Percentiles rank a stretch among this genome's conserved stretches.
These are phyloP conservation scores for Decapterus maruadsi DNA, from an alignment of 2,797 vertebrate genomes.

Conservation along the genomic window DNA sequence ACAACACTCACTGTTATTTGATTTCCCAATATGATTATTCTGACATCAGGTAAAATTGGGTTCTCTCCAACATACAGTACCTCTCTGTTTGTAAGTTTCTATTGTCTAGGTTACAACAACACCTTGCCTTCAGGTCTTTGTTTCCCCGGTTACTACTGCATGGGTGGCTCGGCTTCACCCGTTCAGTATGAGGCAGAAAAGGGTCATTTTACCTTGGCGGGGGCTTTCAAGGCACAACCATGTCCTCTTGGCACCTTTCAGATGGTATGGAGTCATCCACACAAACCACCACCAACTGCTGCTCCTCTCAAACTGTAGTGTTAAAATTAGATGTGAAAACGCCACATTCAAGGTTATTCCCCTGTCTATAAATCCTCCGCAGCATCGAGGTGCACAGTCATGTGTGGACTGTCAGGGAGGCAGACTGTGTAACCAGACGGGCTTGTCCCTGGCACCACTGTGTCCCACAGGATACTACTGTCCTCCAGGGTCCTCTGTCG, in stretches of 20 bases:
- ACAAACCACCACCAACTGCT: background rate
- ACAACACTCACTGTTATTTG: background rate
- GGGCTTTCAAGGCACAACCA: conserved; percentile 83
- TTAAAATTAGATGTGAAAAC: conserved; percentile 24
- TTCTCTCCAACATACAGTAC: conserved; percentile 5
- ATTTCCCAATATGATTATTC: background rate
- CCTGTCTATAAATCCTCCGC: conserved; percentile 41
- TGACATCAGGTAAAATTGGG: background rate
- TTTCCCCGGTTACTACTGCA: conserved; percentile 90
- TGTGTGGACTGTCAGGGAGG: conserved; percentile 88
- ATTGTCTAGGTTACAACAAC: conserved; percentile 86
- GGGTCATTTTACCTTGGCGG: conserved; percentile 85
- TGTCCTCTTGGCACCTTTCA: conserved; percentile 91
- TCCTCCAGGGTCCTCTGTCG: conserved; percentile 78
- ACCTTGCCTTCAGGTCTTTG: conserved; percentile 87
- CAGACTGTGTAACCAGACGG: conserved; percentile 88
- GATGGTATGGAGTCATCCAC: conserved; percentile 79
- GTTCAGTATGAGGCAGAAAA: conserved; percentile 85
- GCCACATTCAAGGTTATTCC: conserved; percentile 18
- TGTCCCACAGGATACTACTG: conserved; percentile 93
- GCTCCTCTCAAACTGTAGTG: conserved; percentile 11
- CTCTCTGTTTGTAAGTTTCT: conserved; percentile 74
- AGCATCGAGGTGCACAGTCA: conserved; percentile 84
- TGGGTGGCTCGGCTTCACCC: conserved; percentile 84
- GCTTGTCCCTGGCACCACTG: conserved; percentile 77